Base-by-base conservation (phyloP, 2,888 invertebrate species). In the Bruchidius siliquastri region DNA sequence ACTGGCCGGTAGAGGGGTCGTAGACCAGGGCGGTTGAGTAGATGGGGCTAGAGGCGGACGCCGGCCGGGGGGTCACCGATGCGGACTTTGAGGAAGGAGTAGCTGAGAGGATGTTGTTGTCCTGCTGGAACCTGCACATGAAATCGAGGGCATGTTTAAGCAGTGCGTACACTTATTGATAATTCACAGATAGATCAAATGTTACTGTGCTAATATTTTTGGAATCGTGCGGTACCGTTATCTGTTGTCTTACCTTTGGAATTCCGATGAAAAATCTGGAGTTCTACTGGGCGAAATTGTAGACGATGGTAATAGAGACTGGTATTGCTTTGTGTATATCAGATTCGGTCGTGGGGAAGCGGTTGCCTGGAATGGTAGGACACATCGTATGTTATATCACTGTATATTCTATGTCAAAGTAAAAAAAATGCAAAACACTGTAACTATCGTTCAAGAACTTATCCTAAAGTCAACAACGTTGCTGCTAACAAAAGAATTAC, bases 1-100 rank as follows among this genome's bases (percentile, higher is more conserved):
- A 94, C 81, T 92, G 91, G 71, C 94, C 94, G 79, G 92, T 91
- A 49, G 90, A 85, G 21, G 94, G 94, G 85, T 95, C 94, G 85
- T 90, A 94, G 0, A 94, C 90, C 32, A 94, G 87, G 83, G 94
- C 93, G 22, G 94, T 93, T 71, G 93, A 92, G 86, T 94, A 94
- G 73, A 94, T 89, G 74, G 93, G 93, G 49, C 80, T 76, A 73
- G 81, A 75, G 68, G 88, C 85, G 26, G 86, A 83, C 66, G 74
- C 74, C 0, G 77, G 49, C 69, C 74, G 76, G 67, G 86, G 81
- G 79, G 88, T 88, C 0, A 88, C 83, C 2, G 81, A 77, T 20
- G 84, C 73, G 82, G 84, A 79, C 76, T 75, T 67, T 83, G 85
- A 83, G 4, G 86, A 84, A 72, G 88, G 90, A 73, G 90, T 90